Evolutionary conservation across 2,888 invertebrate species (phyloP).

Genomic region (Melolontha melolontha): DNA sequence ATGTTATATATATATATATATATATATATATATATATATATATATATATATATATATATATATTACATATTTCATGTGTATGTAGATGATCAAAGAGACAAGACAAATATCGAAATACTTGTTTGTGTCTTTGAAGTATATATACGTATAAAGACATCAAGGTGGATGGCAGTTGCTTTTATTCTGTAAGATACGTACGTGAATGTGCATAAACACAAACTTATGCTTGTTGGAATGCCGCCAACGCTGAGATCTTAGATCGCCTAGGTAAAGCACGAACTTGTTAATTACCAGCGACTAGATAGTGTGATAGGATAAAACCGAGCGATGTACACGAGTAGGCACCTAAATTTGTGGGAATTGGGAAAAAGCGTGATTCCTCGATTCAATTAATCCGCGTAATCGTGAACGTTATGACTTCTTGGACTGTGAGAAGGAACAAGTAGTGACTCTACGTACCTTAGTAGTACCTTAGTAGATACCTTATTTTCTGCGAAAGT

Average conservation of each 20-base stretch:
- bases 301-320: slow-evolving; percentile 55
- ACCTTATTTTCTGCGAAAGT: no score
- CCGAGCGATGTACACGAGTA: slow-evolving; percentile 51
- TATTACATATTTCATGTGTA: no score
- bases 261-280: slow-evolving; percentile 56
- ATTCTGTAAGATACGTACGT: slow-evolving; percentile 50
- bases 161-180: slow-evolving; percentile 51
- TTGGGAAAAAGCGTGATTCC: slow-evolving; percentile 57
- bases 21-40: background rate
- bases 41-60: background rate
- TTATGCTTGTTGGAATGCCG: slow-evolving; percentile 47
- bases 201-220: slow-evolving; percentile 2
- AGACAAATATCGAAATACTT: slow-evolving; percentile 25
- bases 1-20: background rate
- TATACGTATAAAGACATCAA: slow-evolving; percentile 23
- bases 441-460: background rate
- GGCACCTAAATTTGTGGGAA: slow-evolving; percentile 58
- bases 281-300: slow-evolving; percentile 58
- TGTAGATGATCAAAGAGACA: slow-evolving; percentile 16
- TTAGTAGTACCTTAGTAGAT: no score
- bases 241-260: slow-evolving; percentile 59
- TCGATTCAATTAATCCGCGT: slow-evolving; percentile 48
- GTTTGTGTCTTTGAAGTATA: slow-evolving; percentile 8
- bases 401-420: slow-evolving; percentile 43
- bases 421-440: slow-evolving; percentile 27